Base-by-base conservation (phyloP, 1,140 invertebrate genomes). In the Drosophila asahinai region DNA sequence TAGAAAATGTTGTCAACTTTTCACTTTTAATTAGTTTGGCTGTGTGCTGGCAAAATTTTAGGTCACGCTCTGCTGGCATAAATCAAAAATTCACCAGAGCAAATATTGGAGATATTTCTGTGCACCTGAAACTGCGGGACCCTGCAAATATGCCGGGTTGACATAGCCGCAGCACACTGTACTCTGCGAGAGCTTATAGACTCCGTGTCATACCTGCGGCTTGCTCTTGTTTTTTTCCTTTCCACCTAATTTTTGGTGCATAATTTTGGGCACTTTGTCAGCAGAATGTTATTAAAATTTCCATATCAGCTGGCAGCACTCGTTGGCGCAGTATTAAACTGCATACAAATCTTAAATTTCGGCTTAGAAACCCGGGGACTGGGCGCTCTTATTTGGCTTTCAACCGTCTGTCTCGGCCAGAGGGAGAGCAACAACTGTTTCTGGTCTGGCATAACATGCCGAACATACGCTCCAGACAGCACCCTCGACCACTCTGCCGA, bases 11-110 rank as follows among this genome's bases (percentile, higher is more conserved):
- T 86, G 83, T 89, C 84, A 90, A 89, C 86, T 89, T 89, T 90
- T 89, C 86, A 81, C 86, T 89, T 89, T 89, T 89, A 89, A 89
- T 89, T 89, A 89, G 84, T 90, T 89, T 77, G 33, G 63, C 52
- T 57, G 79, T 62, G 61, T 61, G 61, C 38, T 63, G 40, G 40
- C 33, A 36, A 59, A 89, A 81, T 89, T 87, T 90, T 90, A 68
- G 84, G 84, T 87, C 86, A 87, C 65, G 75, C 73, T 81, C 63
- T 45, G 51, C 54, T 43, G 25, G 59, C 83, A 86, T 89, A 86
- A 86, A 86, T 89, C 77, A 86, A 80, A 83, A 87, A 84, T 84
- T 66, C 77, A 84, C 84, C 77, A 84, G 66, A 57, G 80, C 80
- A 87, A 86, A 86, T 86, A 87, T 86, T 80, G 71, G 57, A 51